Percentiles rank a stretch among this genome's conserved stretches.
These are phyloP conservation scores for Portunus trituberculatus DNA, from an alignment of 1,140 invertebrate genomes.

Conservation along the genomic window DNA sequence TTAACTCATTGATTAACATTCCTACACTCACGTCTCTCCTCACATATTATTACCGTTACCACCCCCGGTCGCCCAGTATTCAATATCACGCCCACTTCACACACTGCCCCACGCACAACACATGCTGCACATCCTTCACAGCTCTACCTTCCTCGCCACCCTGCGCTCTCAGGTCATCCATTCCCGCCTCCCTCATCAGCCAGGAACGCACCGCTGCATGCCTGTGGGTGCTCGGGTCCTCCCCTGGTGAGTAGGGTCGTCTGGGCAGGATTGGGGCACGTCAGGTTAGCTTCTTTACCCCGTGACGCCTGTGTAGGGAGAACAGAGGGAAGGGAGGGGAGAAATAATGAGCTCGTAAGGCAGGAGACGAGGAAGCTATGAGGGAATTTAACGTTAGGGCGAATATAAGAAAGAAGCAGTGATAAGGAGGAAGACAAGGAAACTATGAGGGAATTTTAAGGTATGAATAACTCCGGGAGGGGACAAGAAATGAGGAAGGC, in stretches of 20 bases:
- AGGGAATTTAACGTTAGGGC: background rate
- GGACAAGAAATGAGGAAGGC: background rate
- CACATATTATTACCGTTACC: background rate
- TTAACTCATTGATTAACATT: no score
- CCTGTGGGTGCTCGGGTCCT: background rate
- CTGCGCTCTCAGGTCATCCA: background rate
- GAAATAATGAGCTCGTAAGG: background rate
- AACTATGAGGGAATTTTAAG: background rate
- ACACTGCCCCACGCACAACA: background rate
- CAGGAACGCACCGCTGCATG: constrained; percentile 16
- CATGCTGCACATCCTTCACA: background rate
- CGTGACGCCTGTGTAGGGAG: background rate
- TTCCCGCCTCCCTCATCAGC: background rate
- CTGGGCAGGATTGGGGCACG: constrained; percentile 5
- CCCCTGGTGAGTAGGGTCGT: background rate
- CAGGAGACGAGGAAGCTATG: no score
- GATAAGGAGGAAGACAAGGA: background rate
- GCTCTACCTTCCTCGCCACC: background rate
- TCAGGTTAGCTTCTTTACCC: background rate
- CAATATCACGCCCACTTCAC: background rate
- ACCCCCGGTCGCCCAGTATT: background rate
- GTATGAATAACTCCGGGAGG: no score
- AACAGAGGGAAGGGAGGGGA: background rate
- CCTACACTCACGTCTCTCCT: no score
- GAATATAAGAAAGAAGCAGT: background rate